These are phyloP conservation scores for Sicus ferrugineus DNA, from an alignment of 2,888 invertebrate genomes.

Conservation along the genomic window DNA sequence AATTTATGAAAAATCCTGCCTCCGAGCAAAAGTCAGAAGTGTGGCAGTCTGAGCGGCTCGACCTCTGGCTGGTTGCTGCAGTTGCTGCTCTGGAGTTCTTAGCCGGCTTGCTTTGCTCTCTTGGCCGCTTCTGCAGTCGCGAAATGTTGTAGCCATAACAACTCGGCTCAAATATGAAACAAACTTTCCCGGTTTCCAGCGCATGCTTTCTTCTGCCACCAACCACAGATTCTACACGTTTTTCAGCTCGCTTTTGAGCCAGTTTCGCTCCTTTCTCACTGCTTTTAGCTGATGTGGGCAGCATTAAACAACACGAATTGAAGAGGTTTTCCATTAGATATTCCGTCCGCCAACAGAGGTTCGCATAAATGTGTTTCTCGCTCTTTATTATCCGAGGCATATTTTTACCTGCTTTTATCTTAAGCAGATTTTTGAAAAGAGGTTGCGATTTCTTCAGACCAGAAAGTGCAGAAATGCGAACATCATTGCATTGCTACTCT, in stretches of 20 bases:
- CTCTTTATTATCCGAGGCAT: too few species aligned
- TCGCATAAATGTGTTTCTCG: too few species aligned
- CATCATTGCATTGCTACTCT: too few species aligned
- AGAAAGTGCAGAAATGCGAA: too few species aligned
- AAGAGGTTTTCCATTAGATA: too few species aligned
- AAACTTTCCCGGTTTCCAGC: conserved; percentile 22
- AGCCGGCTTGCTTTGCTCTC: conserved; percentile 24
- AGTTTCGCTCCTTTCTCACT: conserved; percentile 8
- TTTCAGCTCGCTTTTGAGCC: conserved; percentile 25
- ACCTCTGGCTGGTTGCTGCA: conserved; percentile 18
- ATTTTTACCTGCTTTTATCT: too few species aligned
- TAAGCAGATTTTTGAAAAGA: too few species aligned
- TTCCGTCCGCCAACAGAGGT: too few species aligned
- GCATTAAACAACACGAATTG: background rate
- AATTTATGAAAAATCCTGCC: background rate
- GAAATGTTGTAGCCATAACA: background rate
- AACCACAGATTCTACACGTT: conserved; percentile 26
- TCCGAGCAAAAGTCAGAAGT: conserved; percentile 12
- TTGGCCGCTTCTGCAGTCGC: background rate
- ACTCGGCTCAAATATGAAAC: background rate
- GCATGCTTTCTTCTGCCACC: conserved; percentile 6
- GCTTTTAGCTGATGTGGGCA: conserved; percentile 7
- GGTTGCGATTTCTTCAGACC: too few species aligned
- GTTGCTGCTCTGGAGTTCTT: conserved; percentile 20
- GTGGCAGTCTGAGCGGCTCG: conserved; percentile 9